Conservation (phyloP, 1,140 invertebrate genomes). For the Paraescarpia echinospica region DNA sequence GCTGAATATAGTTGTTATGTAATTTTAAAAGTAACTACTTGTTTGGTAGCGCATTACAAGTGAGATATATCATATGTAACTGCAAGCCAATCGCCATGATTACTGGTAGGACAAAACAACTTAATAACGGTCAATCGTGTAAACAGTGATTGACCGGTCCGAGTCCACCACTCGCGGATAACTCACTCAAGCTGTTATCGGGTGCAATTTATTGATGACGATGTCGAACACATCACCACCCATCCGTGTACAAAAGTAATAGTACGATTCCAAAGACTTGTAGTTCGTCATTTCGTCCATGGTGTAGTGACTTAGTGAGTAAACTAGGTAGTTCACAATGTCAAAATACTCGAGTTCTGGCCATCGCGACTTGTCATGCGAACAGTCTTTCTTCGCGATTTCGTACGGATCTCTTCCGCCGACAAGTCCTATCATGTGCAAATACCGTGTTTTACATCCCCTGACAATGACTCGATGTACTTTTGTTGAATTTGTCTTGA, state of each 20-base stretch:
- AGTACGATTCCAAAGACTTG: constrained; percentile 34
- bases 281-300: constrained; percentile 31
- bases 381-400: neutral
- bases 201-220: neutral
- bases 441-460: neutral
- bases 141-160: no score
- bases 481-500: neutral
- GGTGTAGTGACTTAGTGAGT: neutral
- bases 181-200: neutral
- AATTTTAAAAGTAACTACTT: neutral
- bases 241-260: constrained; percentile 37
- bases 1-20: neutral
- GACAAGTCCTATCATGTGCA: constrained; percentile 4
- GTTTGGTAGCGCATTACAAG: neutral
- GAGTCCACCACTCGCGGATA: neutral
- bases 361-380: neutral
- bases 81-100: neutral
- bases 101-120: neutral
- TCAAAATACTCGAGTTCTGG: neutral
- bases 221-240: constrained; percentile 21
- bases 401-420: neutral
- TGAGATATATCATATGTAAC: neutral
- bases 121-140: no score
- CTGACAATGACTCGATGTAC: neutral
- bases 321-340: constrained; percentile 10